Base-by-base conservation (phyloP, 2,888 invertebrate genomes). In the Lypha dubia region DNA sequence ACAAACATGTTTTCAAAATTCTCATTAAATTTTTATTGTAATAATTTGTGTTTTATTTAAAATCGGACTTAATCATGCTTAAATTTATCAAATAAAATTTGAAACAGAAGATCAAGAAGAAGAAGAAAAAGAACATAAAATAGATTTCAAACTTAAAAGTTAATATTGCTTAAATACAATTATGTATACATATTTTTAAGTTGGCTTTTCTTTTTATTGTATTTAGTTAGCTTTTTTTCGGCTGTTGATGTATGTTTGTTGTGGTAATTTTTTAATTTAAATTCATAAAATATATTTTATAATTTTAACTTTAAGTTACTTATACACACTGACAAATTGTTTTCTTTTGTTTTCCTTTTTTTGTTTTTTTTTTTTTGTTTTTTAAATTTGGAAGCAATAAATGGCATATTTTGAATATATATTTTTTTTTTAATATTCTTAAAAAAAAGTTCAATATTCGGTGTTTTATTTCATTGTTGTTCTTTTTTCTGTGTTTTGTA, bases 401-500 rank as follows among this genome's bases (percentile, higher is more conserved):
- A 75, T 70, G 35, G 46, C 53, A 60, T 65, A 65, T 56, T 70
- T 68, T 20, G 32, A 41, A 51, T 68, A 63, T 58, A 35, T 41
- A n/a, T 15, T 15, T 71, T 67, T 22, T 20, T 6, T 49, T 51
- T 3, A 28, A 20, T n/a, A n/a, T 24, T 74, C 11, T 53, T 79
- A 5, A 41, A 76, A 46, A 82, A 67, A 74, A 46, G 46, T 63
- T 75, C 35, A 49, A 77, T 58, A 68, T 79, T 81, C 83, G 83
- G 83, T 86, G 79, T 86, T 56, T 79, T 81, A 38, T 84, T 82
- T 84, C 85, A 82, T 84, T 85, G 83, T 84, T 70, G 53, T 28
- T 28, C 5, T 4, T 28, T 28, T 28, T n/a, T n/a, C n/a, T n/a
- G n/a, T 28, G 28, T 11, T 79, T 83, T 60, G 65, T 58, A 24